Evolutionary conservation across 2,888 invertebrate genomes (phyloP), one percentile per base, ranked within the genome.

Genomic region (Lasioglossum marginatum): DNA sequence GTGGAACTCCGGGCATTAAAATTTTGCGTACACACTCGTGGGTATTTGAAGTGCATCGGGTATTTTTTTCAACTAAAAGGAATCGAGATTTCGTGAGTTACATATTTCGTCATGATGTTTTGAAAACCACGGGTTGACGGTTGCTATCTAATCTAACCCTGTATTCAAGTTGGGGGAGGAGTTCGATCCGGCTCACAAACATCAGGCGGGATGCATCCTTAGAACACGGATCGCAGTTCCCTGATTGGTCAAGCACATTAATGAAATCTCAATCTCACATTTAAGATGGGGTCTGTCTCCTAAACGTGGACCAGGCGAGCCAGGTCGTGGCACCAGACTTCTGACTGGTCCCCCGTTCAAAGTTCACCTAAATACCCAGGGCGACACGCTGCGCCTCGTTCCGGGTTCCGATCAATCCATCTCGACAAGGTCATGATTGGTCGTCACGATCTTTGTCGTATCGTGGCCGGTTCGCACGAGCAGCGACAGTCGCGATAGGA

Each of bases 401-500:
- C 77, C 83, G 86, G 84, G 79, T 81, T 77, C 81, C 80, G 82
- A 90, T 84, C 84, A 82, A 85, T 86, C 88, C 76, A 73, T 83
- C 79, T 71, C 74, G 63, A 76, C 82, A 88, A 89, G 88, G 88
- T 89, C 90, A 82, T 84, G 86, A 77, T 84, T 81, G 80, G 84
- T 87, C 81, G 84, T 84, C 79, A 87, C 87, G 81, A 84, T 52
- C 77, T 79, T 87, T 83, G 81, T 78, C 48, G 79, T 90, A 86
- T 88, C 81, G 80, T 77, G 81, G 82, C 68, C 82, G 82, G 90
- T 89, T 89, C 86, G 83, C 88, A 89, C 83, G 90, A 91, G 78
- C 87, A 52, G 52, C 52, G 88, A 87, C 88, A 89, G 88, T 88
- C 77, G 84, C 90, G 90, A 90, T 90, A 91, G 74, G 87, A 81